Evolutionary conservation across 2,888 invertebrate genomes (phyloP), one percentile per base, ranked within the genome.

Genomic region (Gymnocheta viridis): DNA sequence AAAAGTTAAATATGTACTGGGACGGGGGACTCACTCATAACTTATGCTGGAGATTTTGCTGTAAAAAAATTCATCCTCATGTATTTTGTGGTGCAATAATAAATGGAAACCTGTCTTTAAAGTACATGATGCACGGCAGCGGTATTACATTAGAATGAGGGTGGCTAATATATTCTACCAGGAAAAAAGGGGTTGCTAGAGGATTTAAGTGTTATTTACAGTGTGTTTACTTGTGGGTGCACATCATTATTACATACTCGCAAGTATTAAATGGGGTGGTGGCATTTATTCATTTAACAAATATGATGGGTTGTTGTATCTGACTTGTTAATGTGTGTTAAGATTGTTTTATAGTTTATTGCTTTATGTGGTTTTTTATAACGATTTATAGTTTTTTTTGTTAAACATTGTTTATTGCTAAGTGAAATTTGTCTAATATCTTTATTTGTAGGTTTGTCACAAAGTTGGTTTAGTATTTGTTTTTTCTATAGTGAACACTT

Each of bases 261-360:
- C n/a, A 17, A 47, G 12, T 14, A 14, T 14, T 72, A 58, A 58
- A 67, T 47, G 58, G 47, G 77, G 77, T 67, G 77, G 56, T 19
- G 49, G 77, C 17, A 51, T 35, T 22, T 38, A 66, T 54, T 47
- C 32, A 32, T 49, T 32, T 35, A 35, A 27, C 51, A 32, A 44
- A 14, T 67, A 49, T 5, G 32, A 2, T 56, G 12, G n/a, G 14
- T 32, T 17, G 6, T 35, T 73, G 29, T 64, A 66, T 35, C 58
- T 56, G 73, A 77, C 60, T 77, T 77, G 77, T 79, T 83, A 76
- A 80, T 80, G 58, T 58, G 74, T 77, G 49, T 79, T 64, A 27
- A 70, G 44, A 83, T 80, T 58, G 49, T 51, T 69, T 58, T 70
- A 80, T 80, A 79, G 79, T 83, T 79, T 83, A 83, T 70, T 32